Evolutionary conservation across 2,113 vertebrate genomes (phyloP).

Genomic region (Crypturellus undulatus): DNA sequence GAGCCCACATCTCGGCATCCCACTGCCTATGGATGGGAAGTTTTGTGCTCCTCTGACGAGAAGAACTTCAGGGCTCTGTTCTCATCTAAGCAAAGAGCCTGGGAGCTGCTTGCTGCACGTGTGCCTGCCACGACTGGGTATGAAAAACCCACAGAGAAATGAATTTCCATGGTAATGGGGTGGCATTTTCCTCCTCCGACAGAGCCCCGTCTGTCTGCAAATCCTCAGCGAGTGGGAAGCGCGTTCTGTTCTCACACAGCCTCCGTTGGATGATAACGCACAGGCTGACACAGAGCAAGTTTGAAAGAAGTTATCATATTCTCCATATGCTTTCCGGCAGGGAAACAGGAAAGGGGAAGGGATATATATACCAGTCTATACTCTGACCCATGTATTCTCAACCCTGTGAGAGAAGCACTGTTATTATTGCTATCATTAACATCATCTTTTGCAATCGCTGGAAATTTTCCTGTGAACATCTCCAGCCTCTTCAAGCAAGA

Average conservation of each 20-base stretch:
- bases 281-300: neutral
- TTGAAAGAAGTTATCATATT: neutral
- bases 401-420: neutral
- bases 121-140: neutral
- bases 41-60: neutral
- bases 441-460: neutral
- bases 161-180: conserved; percentile 13
- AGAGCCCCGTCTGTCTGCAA: neutral
- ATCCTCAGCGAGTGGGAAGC: neutral
- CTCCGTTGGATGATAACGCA: neutral
- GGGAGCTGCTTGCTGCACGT: rapidly evolving
- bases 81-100: neutral
- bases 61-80: neutral
- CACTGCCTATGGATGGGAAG: rapidly evolving
- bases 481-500: neutral
- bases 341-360: conserved; percentile 40
- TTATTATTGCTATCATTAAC: neutral
- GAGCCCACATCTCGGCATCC: neutral
- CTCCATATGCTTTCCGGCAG: conserved; percentile 25
- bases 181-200: neutral
- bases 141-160: neutral
- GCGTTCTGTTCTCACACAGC: conserved; percentile 27
- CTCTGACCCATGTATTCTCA: neutral
- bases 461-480: conserved; percentile 12
- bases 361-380: neutral